Conservation (phyloP, 2,797 vertebrate species). For the Cyclopterus lumpus region DNA sequence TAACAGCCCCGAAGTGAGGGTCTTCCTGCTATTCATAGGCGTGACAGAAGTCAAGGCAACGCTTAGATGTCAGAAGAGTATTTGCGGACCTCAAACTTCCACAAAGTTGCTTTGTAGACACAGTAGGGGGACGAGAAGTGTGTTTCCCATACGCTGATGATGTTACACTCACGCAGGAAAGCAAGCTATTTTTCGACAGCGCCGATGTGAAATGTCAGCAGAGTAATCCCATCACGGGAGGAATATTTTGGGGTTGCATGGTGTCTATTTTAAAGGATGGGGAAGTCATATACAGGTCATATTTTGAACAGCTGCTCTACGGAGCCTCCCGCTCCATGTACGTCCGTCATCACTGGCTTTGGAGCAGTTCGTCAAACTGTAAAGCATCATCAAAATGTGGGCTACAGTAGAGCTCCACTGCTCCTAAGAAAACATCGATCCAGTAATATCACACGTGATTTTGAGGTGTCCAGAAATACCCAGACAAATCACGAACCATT, state of each 20-base stretch:
- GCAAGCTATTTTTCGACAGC: slow-evolving; percentile 19
- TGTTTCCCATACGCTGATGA: slow-evolving; percentile 13
- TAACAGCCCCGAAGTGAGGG: slow-evolving; percentile 67
- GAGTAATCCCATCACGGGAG: slow-evolving; percentile 42
- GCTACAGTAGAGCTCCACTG: slow-evolving; percentile 52
- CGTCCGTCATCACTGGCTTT: slow-evolving; percentile 5
- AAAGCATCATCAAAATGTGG: slow-evolving; percentile 57
- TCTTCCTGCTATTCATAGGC: slow-evolving; percentile 68
- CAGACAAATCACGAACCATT: slow-evolving; percentile 61
- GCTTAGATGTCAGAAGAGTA: slow-evolving; percentile 33
- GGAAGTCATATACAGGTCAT: slow-evolving; percentile 61
- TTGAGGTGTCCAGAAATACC: slow-evolving; percentile 67
- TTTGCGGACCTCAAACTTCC: slow-evolving; percentile 37
- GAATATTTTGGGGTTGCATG: slow-evolving; percentile 43
- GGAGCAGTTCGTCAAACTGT: slow-evolving; percentile 15
- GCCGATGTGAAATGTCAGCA: slow-evolving; percentile 46
- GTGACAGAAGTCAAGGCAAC: slow-evolving; percentile 48
- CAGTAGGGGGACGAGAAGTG: slow-evolving; percentile 8
- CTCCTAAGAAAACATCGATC: slow-evolving; percentile 79
- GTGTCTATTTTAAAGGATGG: slow-evolving; percentile 64
- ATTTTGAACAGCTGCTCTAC: slow-evolving; percentile 58
- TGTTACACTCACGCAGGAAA: slow-evolving; percentile 18
- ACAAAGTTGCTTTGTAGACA: slow-evolving; percentile 32
- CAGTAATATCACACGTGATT: slow-evolving; percentile 72
- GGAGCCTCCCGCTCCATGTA: background rate